Evolutionary conservation across 2,113 vertebrate genomes (phyloP), one percentile per base, ranked within the genome.

Genomic region (Pantherophis guttatus): DNA sequence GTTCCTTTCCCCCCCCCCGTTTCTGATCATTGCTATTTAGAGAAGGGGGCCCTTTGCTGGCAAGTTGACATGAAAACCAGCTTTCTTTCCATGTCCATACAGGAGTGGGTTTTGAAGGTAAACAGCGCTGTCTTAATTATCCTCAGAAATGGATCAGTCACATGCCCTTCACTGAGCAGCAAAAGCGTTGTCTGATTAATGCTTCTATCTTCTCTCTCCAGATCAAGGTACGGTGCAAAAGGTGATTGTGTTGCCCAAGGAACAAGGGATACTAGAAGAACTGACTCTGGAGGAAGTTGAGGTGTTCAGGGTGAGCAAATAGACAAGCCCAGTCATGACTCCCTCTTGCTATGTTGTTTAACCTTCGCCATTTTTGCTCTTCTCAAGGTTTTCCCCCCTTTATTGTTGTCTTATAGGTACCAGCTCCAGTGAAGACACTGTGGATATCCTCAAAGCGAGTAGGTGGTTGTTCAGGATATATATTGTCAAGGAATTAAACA

Each of bases 381-480:
- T 48, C 39, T 89, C 48, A 59, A 59, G 11, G 15, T 15, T 52
- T 62, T 10, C 24, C 6, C 24, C 8, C 9, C 24, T 11, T 24
- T 55, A 0, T 58, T 89, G 8, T 93, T 10, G 13, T 39, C 44
- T 11, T 44, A 24, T 96, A 98, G 98, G 96, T 95, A 55, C 96
- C 97, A 91, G 97, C 98, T 58, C 95, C 98, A 12, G 97, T 98
- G 48, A 98, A 98, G 96, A 98, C 98, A 1, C 97, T 98, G 96
- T 98, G 97, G 97, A 98, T 98, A 54, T 98, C 98, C 7, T 98
- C 98, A 1, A 98, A 98, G 97, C 97, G 98, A 97, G 98, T 98
- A 91, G 33, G 90, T 93, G 17, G 48, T 11, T 53, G 48, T 3
- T 70, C 13, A 23, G 53, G n/a, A 23, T 89, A 23, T 33, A 9